Percentiles rank a stretch among this genome's conserved stretches.
phyloP scores from a whole-genome alignment of 2,888 invertebrate species.

The Tortrix viridana region DNA sequence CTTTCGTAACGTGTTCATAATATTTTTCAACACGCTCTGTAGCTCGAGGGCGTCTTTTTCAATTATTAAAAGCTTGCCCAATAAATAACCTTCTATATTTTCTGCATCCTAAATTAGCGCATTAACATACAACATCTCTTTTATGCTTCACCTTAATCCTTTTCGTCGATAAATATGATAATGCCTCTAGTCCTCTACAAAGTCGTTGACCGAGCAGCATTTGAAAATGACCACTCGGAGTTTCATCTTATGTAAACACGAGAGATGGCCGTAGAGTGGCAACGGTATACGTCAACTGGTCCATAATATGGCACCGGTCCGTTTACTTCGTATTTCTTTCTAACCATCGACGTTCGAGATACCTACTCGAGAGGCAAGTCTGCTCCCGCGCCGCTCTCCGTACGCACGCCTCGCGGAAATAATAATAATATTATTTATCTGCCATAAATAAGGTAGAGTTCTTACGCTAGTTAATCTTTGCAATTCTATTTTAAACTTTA shows the following conservation, averaged over 20 bases:
- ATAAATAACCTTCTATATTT: conserved; percentile 16
- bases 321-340: conserved; percentile 71
- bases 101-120: background rate
- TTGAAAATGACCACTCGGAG: conserved; percentile 51
- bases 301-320: conserved; percentile 49
- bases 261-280: conserved; percentile 53
- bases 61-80: conserved; percentile 17
- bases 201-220: conserved; percentile 52
- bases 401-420: conserved; percentile 65
- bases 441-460: conserved; percentile 9
- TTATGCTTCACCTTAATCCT: conserved; percentile 34
- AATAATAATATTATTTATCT: conserved; percentile 24
- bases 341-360: conserved; percentile 69
- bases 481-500: background rate
- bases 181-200: conserved; percentile 25
- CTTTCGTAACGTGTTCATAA: conserved; percentile 61
- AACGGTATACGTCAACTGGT: conserved; percentile 67
- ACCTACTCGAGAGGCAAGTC: conserved; percentile 59
- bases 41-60: conserved; percentile 42
- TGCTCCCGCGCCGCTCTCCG: conserved; percentile 64
- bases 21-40: conserved; percentile 61
- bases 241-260: conserved; percentile 54
- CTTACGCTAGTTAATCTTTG: conserved; percentile 25
- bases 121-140: background rate
- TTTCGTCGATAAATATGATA: conserved; percentile 38